Evolutionary conservation across 2,113 vertebrate species (phyloP), one percentile per base, ranked within the genome.

Genomic region (Bungarus multicinctus): DNA sequence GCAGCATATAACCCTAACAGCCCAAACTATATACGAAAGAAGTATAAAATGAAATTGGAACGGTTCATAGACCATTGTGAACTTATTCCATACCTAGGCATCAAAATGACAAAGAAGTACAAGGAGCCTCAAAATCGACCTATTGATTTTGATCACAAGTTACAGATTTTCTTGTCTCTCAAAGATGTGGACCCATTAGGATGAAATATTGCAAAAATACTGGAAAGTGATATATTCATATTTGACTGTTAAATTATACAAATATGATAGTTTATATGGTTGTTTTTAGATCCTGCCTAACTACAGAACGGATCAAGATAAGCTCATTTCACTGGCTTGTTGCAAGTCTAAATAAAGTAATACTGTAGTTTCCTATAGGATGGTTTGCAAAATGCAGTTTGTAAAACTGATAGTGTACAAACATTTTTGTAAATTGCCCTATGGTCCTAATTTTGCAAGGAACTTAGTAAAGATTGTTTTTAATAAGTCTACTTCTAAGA

Each of bases 1-100:
- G 27, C 96, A 99, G 99, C 98, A 12, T 98, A 98, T 96, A 99
- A 99, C 95, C 97, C 96, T 30, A 96, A 96, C 88, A 98, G 97
- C 95, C 96, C 98, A 6, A 97, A 97, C 91, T 96, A 97, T 20
- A 93, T 93, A 90, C 97, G 97, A 54, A 97, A 97, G 94, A 97
- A 94, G 94, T 99, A 99, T 97, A 98, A 96, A 95, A 98, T 94
- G 97, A 98, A 98, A 94, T 96, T 99, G 97, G 97, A 97, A 18
- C 94, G 90, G 87, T 99, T 99, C 94, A 11, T 97, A 94, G 98
- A 99, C 89, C 97, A 96, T 92, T 99, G 99, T 97, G 97, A 97
- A 52, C 99, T 99, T 93, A 96, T 99, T 64, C 97, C 98, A 16
- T 99, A 98, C 96, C 97, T 99, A 91, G 97, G 97, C 81, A 93